phyloP scores from a whole-genome alignment of 2,113 vertebrate species.

The Podilymbus podiceps region DNA sequence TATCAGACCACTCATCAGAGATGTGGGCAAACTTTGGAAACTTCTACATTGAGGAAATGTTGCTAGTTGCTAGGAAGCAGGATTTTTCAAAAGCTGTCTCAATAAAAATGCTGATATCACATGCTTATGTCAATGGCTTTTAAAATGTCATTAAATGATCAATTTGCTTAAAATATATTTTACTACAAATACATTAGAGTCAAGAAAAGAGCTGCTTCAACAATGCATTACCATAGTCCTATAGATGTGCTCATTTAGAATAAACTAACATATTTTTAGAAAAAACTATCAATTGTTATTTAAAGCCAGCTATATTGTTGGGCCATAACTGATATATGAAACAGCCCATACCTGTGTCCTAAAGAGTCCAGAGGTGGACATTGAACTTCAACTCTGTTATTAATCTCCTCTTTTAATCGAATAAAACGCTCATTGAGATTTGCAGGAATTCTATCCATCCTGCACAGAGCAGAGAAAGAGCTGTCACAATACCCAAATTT shows the following conservation, averaged over 20 bases:
- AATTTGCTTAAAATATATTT: background rate
- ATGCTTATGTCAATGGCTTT: background rate
- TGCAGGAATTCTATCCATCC: background rate
- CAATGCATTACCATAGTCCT: background rate
- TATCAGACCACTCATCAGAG: constrained; percentile 31
- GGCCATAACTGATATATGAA: background rate
- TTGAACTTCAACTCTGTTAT: background rate
- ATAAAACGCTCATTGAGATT: background rate
- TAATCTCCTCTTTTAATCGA: background rate
- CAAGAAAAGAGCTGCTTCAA: background rate
- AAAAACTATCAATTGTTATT: background rate
- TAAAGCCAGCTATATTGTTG: background rate
- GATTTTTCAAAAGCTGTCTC: background rate
- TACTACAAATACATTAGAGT: background rate
- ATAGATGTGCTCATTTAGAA: background rate
- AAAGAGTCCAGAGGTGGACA: background rate
- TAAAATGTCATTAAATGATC: background rate
- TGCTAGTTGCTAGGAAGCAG: constrained; percentile 11
- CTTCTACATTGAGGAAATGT: background rate
- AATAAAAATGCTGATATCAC: constrained; percentile 6
- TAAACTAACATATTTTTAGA: background rate
- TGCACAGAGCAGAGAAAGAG: background rate
- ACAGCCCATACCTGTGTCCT: background rate
- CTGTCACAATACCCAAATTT: background rate
- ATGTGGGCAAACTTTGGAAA: constrained; percentile 42